A percentile compares a stretch with the other conserved stretches of the same genome.
phyloP scores from a whole-genome alignment of 2,797 vertebrate genomes.

The Pangasius krempfi region DNA sequence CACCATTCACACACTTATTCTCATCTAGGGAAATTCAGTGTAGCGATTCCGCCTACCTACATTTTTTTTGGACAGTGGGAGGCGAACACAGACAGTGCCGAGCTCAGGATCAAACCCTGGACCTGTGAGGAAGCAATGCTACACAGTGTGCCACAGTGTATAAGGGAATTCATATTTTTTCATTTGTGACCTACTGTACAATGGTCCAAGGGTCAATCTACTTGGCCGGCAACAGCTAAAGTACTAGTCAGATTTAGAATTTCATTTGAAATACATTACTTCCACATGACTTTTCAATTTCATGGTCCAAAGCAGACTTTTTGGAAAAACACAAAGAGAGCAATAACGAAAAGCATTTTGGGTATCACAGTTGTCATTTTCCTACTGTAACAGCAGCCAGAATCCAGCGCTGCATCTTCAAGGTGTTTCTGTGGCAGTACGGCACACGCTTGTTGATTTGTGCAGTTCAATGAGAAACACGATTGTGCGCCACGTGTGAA shows the following conservation, averaged over 20 bases:
- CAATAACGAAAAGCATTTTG: neutral
- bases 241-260: neutral
- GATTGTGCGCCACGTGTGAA: conserved; percentile 1
- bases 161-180: neutral
- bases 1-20: neutral
- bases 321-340: neutral
- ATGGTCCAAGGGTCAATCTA: neutral
- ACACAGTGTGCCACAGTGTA: neutral
- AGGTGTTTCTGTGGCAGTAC: neutral
- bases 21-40: neutral
- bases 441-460: neutral
- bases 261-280: conserved; percentile 4
- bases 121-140: neutral
- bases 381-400: neutral
- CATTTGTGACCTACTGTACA: neutral
- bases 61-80: neutral
- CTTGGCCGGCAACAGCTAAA: neutral
- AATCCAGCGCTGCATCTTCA: neutral
- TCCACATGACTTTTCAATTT: conserved; percentile 8
- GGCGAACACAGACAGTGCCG: neutral
- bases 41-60: neutral
- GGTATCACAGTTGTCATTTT: neutral
- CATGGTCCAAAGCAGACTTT: conserved; percentile 14
- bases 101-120: neutral
- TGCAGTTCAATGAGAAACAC: conserved; percentile 9